Conservation (phyloP, 92 coral and sea anemone genomes). For the Porites cylindrica region DNA sequence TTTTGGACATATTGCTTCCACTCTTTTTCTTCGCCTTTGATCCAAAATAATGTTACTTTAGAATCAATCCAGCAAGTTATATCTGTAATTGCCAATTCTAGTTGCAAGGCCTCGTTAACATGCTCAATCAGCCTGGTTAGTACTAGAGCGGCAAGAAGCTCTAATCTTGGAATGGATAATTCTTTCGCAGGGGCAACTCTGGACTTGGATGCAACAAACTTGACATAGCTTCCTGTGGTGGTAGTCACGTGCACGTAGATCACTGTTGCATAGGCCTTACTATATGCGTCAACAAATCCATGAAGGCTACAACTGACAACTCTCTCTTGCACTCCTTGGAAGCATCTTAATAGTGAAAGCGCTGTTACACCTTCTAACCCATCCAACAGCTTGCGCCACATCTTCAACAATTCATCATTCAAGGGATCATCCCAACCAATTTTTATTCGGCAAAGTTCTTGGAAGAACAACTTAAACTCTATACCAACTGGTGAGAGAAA, state of each 20-base stretch:
- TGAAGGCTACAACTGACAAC: conserved; percentile 40
- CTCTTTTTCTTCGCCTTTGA: too few relatives aligned
- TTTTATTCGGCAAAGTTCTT: too few relatives aligned
- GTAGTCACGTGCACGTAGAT: conserved; percentile 52
- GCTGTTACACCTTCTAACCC: conserved; percentile 31
- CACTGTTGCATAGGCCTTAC: conserved; percentile 58
- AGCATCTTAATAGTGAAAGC: conserved; percentile 38
- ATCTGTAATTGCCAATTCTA: too few relatives aligned
- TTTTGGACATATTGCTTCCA: too few relatives aligned
- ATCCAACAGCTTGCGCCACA: conserved; percentile 37
- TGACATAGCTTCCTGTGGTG: conserved; percentile 19
- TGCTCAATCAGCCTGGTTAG: too few relatives aligned
- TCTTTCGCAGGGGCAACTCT: conserved; percentile 30
- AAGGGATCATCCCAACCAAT: neutral
- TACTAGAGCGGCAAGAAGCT: too few relatives aligned
- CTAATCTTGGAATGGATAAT: too few relatives aligned
- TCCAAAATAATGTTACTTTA: too few relatives aligned
- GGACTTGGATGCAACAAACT: neutral
- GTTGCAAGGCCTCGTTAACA: too few relatives aligned
- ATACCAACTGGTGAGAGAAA: conserved; percentile 44
- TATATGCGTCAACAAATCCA: conserved; percentile 32
- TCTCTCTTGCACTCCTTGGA: conserved; percentile 19
- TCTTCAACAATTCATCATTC: conserved; percentile 35
- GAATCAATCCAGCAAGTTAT: too few relatives aligned
- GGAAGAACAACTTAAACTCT: conserved; percentile 45